Percentiles rank a stretch among this genome's conserved stretches.
Conservation (phyloP, 2,797 vertebrate genomes). For the Anisognathus igniventris region DNA sequence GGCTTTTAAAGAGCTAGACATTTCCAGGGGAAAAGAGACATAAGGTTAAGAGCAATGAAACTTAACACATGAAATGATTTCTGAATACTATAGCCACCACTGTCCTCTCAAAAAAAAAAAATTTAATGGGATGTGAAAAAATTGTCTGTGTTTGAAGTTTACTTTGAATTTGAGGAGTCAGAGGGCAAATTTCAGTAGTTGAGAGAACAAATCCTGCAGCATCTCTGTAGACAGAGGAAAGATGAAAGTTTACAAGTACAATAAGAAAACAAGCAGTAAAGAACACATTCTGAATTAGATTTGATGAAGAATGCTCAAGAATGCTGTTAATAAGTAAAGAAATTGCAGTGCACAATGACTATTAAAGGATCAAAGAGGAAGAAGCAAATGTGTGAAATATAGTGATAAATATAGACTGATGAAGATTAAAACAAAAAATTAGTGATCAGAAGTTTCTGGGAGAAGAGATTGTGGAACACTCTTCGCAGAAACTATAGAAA, state of each 20-base stretch:
- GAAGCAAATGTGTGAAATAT: constrained; percentile 15
- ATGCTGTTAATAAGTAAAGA: constrained; percentile 33
- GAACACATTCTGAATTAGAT: not conserved
- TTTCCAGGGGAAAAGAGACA: not conserved
- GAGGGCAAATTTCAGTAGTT: not conserved
- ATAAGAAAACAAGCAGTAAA: constrained; percentile 10
- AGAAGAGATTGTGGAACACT: not conserved
- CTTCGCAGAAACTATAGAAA: not conserved
- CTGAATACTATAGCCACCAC: not conserved
- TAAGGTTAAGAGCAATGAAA: not conserved
- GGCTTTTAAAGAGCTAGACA: not conserved
- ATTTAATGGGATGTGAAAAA: not conserved
- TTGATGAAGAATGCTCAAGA: constrained; percentile 11
- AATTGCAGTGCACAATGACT: not conserved
- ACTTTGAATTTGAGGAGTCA: not conserved
- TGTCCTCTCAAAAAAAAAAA: not conserved
- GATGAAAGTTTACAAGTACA: constrained; percentile 25
- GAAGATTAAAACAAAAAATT: constrained; percentile 28
- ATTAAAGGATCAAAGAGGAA: constrained; percentile 52
- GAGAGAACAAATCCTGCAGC: not conserved
- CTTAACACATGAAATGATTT: not conserved
- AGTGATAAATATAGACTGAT: constrained; percentile 5
- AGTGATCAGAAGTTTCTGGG: not conserved
- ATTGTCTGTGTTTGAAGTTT: not conserved
- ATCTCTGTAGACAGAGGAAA: not conserved